Evolutionary conservation across 2,888 invertebrate genomes (phyloP), one percentile per base, ranked within the genome.

Genomic region (Cerastis leucographa): DNA sequence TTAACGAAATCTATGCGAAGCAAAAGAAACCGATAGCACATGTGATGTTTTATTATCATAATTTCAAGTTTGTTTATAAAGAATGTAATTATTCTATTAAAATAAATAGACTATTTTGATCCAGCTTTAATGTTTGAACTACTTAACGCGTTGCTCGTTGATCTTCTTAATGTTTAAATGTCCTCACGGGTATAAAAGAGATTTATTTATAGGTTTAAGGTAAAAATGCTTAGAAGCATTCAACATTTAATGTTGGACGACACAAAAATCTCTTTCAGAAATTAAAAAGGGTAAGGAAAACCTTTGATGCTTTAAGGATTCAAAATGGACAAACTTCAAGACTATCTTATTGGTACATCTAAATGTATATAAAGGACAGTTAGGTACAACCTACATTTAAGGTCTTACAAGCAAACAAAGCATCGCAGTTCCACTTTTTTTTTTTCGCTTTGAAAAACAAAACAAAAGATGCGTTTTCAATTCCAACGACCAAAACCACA

Each of bases 381-480:
- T 46, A 59, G 2, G 14, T 25, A 74, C 12, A 9, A 62, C 67
- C 19, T 29, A 67, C 11, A 42, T 84, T 56, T 81, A 29, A 62
- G 1, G 49, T 79, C 62, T 81, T 51, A 67, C 46, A 44, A 49
- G n/a, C 17, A 49, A 73, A 80, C 81, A 84, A 81, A 81, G 80
- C 67, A 67, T 29, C 49, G 19, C 61, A 11, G 62, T 19, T 9
- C 46, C n/a, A 65, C 51, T 49, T 22, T 65, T 70, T 65, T 70
- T 84, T 71, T 84, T 64, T 68, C 12, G 40, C 49, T 44, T 67
- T 65, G 46, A 61, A 80, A 64, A 44, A 61, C 44, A 80, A 84
- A 71, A 82, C 85, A 82, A 84, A 61, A 74, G 71, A 80, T 65
- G 64, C 59, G 46, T 74, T 80, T 71, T 61, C 81, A 68, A 74